A percentile compares a stretch with the other conserved stretches of the same genome.
Evolutionary conservation across 2,797 vertebrate species (phyloP).

Genomic region (Enteromius unitaeniatus): DNA sequence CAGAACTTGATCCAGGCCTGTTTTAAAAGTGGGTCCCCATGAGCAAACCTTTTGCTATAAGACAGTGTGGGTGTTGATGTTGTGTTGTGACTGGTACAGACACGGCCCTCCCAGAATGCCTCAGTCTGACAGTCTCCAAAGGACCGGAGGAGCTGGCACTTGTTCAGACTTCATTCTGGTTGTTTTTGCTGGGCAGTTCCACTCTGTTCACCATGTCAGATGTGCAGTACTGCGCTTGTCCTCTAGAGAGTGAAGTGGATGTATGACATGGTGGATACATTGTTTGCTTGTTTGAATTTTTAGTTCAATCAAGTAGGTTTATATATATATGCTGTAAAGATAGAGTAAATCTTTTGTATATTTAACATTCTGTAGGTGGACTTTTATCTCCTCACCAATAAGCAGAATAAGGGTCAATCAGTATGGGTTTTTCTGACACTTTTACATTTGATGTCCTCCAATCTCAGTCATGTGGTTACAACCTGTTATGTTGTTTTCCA

Average conservation of each 20-base stretch:
- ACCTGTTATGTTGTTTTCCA: slow-evolving; percentile 60
- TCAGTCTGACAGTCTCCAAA: not conserved
- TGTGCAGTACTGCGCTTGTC: slow-evolving; percentile 63
- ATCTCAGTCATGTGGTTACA: not conserved
- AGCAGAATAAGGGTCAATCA: too few relatives aligned
- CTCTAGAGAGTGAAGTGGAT: slow-evolving; percentile 57
- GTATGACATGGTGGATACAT: slow-evolving; percentile 39
- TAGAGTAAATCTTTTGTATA: not conserved
- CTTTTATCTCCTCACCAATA: not conserved
- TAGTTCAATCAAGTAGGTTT: not conserved
- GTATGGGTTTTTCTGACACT: not conserved
- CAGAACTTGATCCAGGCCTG: not conserved
- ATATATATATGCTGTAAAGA: not conserved
- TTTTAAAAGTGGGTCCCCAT: not conserved
- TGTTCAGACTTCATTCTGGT: slow-evolving; percentile 17
- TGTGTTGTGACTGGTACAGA: slow-evolving; percentile 29
- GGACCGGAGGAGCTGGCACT: slow-evolving; percentile 6
- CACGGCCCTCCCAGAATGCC: not conserved
- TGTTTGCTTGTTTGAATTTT: slow-evolving; percentile 17
- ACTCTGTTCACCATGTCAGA: slow-evolving; percentile 73
- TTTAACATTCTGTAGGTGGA: not conserved
- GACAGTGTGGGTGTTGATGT: not conserved
- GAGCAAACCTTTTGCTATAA: not conserved
- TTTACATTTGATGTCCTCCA: not conserved
- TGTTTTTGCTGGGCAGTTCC: slow-evolving; percentile 61